Base-by-base conservation (phyloP, 2,888 invertebrate species). In the Apantesis nais region DNA sequence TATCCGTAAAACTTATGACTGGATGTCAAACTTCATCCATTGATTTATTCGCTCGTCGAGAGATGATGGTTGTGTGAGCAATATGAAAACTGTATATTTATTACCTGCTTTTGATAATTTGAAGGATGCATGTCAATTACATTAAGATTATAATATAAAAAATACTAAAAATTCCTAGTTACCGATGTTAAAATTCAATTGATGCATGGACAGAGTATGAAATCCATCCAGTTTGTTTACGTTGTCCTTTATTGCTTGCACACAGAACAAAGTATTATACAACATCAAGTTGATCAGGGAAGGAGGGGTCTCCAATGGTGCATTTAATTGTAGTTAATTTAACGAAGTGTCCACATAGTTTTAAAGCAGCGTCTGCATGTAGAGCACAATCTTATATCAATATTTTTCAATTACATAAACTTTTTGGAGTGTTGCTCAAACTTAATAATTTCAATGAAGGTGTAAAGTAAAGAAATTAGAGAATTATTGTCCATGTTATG, bases 241-340 rank as follows among this genome's bases (percentile, higher is more conserved):
- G 80, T 83, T 83, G 75, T 79, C 82, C 74, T 80, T 86, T 90
- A 91, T 92, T 93, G 93, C 92, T 93, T 91, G 90, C 93, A 90
- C 89, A 73, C 52, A 25, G 61, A 82, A 90, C 87, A 82, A 74
- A 84, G 83, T 85, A 84, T 83, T 85, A 82, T 80, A 84, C 81
- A 82, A 79, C 77, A 77, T 44, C 16, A 83, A 74, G 77, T 78
- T 82, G 82, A 84, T 87, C 85, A 86, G 88, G 79, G 86, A 83
- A 82, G 80, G 85, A 81, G 85, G 80, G 86, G 87, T 88, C 88
- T 89, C 85, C 85, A 87, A 93, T 94, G 94, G 94, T 95, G 94
- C 94, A 93, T 95, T 94, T 94, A 92, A 92, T 85, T 89, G 86
- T 95, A 94, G 92, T 93, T 93, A 91, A 91, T 93, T 92, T 92